Conservation (phyloP, 2,113 vertebrate species). For the Polypterus bichir region DNA sequence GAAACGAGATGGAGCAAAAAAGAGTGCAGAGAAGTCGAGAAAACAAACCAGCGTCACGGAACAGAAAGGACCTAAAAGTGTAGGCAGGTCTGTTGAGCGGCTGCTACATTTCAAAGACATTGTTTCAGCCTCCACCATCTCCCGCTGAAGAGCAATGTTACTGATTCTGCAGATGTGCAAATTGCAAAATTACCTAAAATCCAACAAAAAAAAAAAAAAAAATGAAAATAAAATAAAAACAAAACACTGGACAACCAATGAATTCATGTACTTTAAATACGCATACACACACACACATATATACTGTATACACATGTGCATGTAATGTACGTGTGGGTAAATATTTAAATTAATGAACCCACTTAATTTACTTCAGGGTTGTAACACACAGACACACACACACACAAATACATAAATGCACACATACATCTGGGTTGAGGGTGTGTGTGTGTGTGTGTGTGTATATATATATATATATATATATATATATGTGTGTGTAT, state of each 20-base stretch:
- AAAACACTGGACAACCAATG: constrained; percentile 80
- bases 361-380: too few relatives aligned
- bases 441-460: not conserved
- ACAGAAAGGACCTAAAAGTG: constrained; percentile 40
- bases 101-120: constrained; percentile 77
- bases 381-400: not conserved
- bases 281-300: constrained; percentile 19
- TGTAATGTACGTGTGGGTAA: constrained; percentile 1
- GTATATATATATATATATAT: constrained; percentile 17
- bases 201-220: constrained; percentile 37
- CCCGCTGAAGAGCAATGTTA: constrained; percentile 65
- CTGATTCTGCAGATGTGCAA: constrained; percentile 91
- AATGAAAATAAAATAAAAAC: constrained; percentile 21
- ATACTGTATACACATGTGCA: constrained; percentile 7
- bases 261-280: constrained; percentile 35
- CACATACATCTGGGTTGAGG: constrained; percentile 16
- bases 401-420: not conserved
- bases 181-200: constrained; percentile 94
- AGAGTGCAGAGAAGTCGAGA: too few relatives aligned
- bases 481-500: not conserved
- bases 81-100: constrained; percentile 75
- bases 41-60: too few relatives aligned
- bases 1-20: too few relatives aligned
- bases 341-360: not conserved
- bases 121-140: constrained; percentile 51